phyloP scores from a whole-genome alignment of 2,888 invertebrate species.

The Graphium colonna region DNA sequence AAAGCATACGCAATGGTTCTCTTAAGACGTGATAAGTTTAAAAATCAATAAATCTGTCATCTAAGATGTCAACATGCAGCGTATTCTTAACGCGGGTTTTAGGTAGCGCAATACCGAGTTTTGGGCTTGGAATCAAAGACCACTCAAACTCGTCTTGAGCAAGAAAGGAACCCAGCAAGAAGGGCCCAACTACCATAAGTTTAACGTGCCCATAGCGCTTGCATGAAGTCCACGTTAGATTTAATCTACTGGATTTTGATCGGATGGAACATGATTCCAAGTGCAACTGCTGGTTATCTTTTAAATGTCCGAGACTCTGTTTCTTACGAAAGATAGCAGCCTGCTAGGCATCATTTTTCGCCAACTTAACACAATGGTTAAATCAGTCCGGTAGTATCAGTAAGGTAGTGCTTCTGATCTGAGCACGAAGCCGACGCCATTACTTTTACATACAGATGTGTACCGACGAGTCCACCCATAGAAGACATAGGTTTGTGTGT shows the following conservation, averaged over 20 bases:
- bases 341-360: constrained; percentile 26
- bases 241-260: constrained; percentile 26
- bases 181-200: constrained; percentile 25
- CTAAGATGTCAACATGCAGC: too few species aligned
- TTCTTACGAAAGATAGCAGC: constrained; percentile 34
- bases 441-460: constrained; percentile 33
- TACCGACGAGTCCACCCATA: constrained; percentile 34
- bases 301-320: constrained; percentile 33
- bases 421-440: constrained; percentile 23
- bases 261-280: constrained; percentile 34
- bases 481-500: too few species aligned
- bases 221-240: constrained; percentile 24
- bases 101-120: too few species aligned
- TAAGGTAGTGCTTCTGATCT: constrained; percentile 22
- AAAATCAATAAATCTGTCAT: too few species aligned
- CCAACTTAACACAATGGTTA: constrained; percentile 36
- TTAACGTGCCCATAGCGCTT: not conserved
- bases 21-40: too few species aligned
- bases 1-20: not conserved
- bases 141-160: not conserved
- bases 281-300: constrained; percentile 25
- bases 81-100: too few species aligned
- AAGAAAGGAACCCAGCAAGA: too few species aligned
- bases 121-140: too few species aligned
- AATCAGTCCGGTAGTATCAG: constrained; percentile 40